Evolutionary conservation across 2,888 invertebrate genomes (phyloP).

Genomic region (Furcula furcula): DNA sequence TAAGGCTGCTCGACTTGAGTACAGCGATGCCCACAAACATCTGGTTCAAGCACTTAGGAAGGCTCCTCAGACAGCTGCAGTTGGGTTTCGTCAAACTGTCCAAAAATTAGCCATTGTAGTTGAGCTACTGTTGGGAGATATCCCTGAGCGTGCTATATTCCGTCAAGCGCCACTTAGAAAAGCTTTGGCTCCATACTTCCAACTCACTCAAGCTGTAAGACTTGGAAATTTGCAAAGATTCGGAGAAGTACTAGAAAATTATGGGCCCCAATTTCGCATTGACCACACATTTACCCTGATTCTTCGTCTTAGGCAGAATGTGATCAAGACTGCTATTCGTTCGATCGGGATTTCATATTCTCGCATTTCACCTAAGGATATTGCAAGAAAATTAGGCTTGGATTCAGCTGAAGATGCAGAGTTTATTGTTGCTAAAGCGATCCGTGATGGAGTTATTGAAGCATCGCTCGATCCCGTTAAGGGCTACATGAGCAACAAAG

Average conservation of each 20-base stretch:
- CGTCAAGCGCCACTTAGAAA: slow-evolving; percentile 94
- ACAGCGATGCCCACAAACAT: slow-evolving; percentile 98
- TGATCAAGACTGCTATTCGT: slow-evolving; percentile 98
- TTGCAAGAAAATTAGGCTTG: slow-evolving; percentile 95
- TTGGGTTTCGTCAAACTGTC: slow-evolving; percentile 98
- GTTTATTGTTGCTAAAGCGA: slow-evolving; percentile 99
- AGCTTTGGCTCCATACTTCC: slow-evolving; percentile 97
- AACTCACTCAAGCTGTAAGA: slow-evolving; percentile 97
- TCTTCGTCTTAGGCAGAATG: slow-evolving; percentile 97
- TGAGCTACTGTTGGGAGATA: slow-evolving; percentile 96
- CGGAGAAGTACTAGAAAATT: slow-evolving; percentile 95
- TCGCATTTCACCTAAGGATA: slow-evolving; percentile 96
- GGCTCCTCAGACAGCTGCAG: slow-evolving; percentile 98
- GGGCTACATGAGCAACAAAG: slow-evolving; percentile 98
- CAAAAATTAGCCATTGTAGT: slow-evolving; percentile 97
- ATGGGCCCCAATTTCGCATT: slow-evolving; percentile 93
- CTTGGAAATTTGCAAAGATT: slow-evolving; percentile 97
- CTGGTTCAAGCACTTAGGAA: slow-evolving; percentile 97
- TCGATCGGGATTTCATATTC: slow-evolving; percentile 98
- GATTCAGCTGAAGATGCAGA: slow-evolving; percentile 99
- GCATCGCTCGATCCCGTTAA: slow-evolving; percentile 97
- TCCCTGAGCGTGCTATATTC: slow-evolving; percentile 97
- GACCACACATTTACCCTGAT: slow-evolving; percentile 99
- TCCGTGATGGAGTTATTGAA: slow-evolving; percentile 99
- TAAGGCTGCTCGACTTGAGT: slow-evolving; percentile 98